Percentiles rank a stretch among this genome's conserved stretches.
Evolutionary conservation across 1,140 invertebrate species (phyloP).

Genomic region (Eupeodes corollae): DNA sequence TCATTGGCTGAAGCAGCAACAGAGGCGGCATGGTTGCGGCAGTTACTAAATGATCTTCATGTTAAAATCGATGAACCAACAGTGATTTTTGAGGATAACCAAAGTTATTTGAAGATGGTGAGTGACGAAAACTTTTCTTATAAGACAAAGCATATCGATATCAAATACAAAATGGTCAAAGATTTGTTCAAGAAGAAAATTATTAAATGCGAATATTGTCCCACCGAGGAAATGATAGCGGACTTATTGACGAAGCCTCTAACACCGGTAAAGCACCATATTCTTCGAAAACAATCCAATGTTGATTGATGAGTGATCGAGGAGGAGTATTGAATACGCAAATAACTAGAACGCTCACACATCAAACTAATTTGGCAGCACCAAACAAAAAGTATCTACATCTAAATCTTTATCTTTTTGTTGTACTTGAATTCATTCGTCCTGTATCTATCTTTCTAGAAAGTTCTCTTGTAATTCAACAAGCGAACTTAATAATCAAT

Average conservation of each 20-base stretch:
- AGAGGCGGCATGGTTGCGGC: slow-evolving; percentile 12
- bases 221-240: slow-evolving; percentile 14
- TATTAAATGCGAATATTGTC: slow-evolving; percentile 11
- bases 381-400: too few relatives aligned
- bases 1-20: slow-evolving; percentile 10
- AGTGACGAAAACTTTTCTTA: slow-evolving; percentile 9
- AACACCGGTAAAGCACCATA: slow-evolving; percentile 3
- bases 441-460: too few relatives aligned
- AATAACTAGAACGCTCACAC: too few relatives aligned
- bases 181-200: slow-evolving; percentile 8
- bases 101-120: slow-evolving; percentile 14
- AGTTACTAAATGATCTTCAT: slow-evolving; percentile 9
- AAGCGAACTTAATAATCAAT: too few relatives aligned
- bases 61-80: slow-evolving; percentile 3
- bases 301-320: slow-evolving; percentile 3
- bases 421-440: too few relatives aligned
- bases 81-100: slow-evolving; percentile 12
- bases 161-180: slow-evolving; percentile 9
- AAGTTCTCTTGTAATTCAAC: too few relatives aligned
- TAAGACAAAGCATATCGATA: slow-evolving; percentile 13
- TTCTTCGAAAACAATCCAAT: neutral
- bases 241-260: slow-evolving; percentile 17
- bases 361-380: too few relatives aligned
- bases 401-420: too few relatives aligned
- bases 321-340: slow-evolving; percentile 3